phyloP scores from a whole-genome alignment of 2,888 invertebrate genomes.

The Periphyllus acericola region DNA sequence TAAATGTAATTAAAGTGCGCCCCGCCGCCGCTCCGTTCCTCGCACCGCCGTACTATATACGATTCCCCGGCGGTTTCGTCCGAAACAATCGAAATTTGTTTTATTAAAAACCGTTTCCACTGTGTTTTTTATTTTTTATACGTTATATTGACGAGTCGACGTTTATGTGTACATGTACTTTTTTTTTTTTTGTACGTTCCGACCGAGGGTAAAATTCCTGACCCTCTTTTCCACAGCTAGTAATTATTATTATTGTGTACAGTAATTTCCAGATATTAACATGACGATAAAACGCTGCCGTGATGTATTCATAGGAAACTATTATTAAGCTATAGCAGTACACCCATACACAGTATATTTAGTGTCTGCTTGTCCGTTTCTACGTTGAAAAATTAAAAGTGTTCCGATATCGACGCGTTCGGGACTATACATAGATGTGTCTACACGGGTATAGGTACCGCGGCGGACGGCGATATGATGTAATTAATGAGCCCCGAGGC shows the following conservation, averaged over 20 bases:
- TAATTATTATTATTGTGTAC: constrained; percentile 27
- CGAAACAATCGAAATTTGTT: constrained; percentile 52
- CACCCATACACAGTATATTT: neutral
- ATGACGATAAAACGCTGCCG: constrained; percentile 25
- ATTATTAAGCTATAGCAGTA: neutral
- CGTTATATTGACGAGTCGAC: neutral
- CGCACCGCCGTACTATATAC: neutral
- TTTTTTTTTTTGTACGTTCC: neutral
- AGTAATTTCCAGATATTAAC: constrained; percentile 36
- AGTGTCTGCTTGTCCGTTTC: neutral
- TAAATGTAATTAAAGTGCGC: constrained; percentile 52
- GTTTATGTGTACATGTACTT: neutral
- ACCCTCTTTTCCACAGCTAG: constrained; percentile 20
- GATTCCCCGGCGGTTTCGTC: constrained; percentile 40
- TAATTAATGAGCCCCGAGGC: too few relatives aligned
- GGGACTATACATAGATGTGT: too few relatives aligned
- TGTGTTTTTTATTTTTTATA: neutral
- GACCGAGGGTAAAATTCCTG: constrained; percentile 7
- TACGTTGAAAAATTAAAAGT: neutral
- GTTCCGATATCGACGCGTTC: neutral
- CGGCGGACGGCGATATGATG: too few relatives aligned
- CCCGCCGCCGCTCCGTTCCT: neutral
- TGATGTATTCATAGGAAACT: constrained; percentile 2
- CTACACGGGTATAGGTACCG: too few relatives aligned
- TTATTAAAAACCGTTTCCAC: constrained; percentile 56